Evolutionary conservation across 2,888 invertebrate species (phyloP).

Genomic region (Exocentrus adspersus): DNA sequence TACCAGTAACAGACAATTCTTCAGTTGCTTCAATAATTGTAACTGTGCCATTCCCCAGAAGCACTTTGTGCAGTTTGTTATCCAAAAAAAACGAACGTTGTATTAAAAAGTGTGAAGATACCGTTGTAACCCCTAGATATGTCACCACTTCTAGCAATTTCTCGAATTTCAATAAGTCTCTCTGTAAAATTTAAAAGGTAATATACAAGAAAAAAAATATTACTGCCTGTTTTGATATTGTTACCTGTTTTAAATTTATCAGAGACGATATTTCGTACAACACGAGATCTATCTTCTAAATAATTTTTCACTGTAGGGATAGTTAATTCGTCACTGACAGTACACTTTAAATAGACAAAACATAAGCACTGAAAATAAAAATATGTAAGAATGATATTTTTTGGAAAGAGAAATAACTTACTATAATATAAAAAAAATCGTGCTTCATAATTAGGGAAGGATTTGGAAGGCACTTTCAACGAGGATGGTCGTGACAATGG

Average conservation of each 20-base stretch:
- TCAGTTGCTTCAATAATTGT: constrained; percentile 23
- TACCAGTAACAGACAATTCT: constrained; percentile 6
- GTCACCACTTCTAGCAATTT: neutral
- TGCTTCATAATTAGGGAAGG: neutral
- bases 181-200: neutral
- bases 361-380: constrained; percentile 6
- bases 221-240: neutral
- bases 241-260: neutral
- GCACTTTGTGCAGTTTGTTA: constrained; percentile 26
- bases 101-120: constrained; percentile 25
- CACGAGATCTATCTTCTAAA: neutral
- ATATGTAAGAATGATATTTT: neutral
- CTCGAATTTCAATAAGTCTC: neutral
- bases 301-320: neutral
- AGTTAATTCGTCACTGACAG: neutral
- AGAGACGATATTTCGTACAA: neutral
- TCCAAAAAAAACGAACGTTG: constrained; percentile 32
- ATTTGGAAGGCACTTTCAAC: neutral
- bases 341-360: neutral
- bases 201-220: neutral
- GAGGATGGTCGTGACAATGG: neutral
- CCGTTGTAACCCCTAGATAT: neutral
- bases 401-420: neutral
- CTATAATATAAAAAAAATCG: neutral
- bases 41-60: constrained; percentile 7